Evolutionary conservation across 2,797 vertebrate genomes (phyloP).

Genomic region (Babyrousa celebensis): DNA sequence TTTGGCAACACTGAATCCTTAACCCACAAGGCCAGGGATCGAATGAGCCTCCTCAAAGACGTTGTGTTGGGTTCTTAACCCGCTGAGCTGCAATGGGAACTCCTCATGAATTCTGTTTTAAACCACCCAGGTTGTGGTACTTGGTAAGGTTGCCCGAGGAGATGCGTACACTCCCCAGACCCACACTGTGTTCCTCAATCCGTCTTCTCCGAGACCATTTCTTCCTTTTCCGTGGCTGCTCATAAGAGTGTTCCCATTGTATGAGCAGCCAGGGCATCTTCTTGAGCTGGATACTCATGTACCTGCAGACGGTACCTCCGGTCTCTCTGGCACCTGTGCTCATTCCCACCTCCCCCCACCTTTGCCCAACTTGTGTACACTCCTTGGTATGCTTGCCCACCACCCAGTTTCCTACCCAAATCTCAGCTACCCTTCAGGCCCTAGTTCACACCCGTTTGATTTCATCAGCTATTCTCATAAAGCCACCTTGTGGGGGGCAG

Average conservation of each 20-base stretch:
- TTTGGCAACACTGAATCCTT: too few species aligned
- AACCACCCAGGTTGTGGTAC: neutral
- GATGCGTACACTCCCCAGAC: neutral
- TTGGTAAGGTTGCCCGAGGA: neutral
- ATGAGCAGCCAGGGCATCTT: too few species aligned
- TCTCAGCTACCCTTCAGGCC: neutral
- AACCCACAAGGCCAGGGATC: too few species aligned
- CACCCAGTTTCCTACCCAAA: neutral
- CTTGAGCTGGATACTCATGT: neutral
- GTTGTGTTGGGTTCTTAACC: too few species aligned
- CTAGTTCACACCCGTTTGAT: neutral
- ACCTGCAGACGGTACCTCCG: neutral
- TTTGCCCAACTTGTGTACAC: neutral
- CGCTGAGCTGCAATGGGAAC: too few species aligned
- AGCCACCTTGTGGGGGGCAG: neutral
- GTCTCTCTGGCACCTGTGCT: neutral
- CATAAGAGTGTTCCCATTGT: neutral
- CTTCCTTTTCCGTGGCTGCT: neutral
- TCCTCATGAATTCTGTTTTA: neutral
- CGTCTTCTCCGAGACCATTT: neutral
- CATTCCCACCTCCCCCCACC: rapidly evolving
- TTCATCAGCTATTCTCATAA: neutral
- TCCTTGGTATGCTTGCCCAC: neutral
- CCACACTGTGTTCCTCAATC: neutral
- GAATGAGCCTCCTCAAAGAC: too few species aligned